A percentile compares a stretch with the other conserved stretches of the same genome.
These are phyloP conservation scores for Parapsyche elsis DNA, from an alignment of 1,140 invertebrate species.

Conservation along the genomic window DNA sequence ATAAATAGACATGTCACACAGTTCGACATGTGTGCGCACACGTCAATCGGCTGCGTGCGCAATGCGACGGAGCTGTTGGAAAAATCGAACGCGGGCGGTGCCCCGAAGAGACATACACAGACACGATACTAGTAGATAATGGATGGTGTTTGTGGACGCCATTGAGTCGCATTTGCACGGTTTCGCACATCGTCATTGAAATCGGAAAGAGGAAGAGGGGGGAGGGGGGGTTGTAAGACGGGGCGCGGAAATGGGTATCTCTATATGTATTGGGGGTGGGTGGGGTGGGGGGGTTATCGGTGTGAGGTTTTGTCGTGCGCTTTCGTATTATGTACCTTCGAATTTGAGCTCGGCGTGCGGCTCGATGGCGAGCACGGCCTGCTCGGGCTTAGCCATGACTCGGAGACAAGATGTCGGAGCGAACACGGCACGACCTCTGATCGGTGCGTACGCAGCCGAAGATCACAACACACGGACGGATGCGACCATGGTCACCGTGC, in stretches of 20 bases:
- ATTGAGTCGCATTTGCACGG: not conserved
- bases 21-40: not conserved
- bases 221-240: too few relatives aligned
- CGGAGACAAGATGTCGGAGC: conserved; percentile 10
- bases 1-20: not conserved
- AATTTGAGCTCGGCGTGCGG: conserved; percentile 52
- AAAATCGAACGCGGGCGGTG: not conserved
- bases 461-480: too few relatives aligned
- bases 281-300: not conserved
- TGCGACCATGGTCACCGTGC: too few relatives aligned
- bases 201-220: not conserved
- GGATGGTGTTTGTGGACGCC: not conserved
- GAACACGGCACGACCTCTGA: conserved; percentile 14
- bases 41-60: conserved; percentile 4
- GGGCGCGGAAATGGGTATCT: not conserved
- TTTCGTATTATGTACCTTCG: conserved; percentile 11
- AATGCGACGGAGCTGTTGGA: not conserved
- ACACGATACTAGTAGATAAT: not conserved
- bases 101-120: not conserved
- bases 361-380: conserved; percentile 36
- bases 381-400: conserved; percentile 30
- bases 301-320: too few relatives aligned
- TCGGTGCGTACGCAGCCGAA: not conserved
- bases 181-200: not conserved
- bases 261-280: too few relatives aligned